phyloP scores from a whole-genome alignment of 2,797 vertebrate genomes.

The Fringilla coelebs region DNA sequence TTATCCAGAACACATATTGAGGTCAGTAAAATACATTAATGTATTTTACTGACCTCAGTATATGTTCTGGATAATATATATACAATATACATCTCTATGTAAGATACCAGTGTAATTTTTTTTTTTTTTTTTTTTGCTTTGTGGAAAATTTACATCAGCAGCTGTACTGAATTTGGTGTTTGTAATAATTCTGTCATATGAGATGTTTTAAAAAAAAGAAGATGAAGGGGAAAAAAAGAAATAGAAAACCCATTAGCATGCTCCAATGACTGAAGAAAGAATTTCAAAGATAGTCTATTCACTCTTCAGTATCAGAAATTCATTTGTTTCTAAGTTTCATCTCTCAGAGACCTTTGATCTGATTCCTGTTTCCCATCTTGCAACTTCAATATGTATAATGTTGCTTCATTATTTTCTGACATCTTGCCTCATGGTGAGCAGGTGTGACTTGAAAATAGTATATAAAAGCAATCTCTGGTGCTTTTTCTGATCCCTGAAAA shows the following conservation, averaged over 20 bases:
- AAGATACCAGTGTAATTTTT: neutral
- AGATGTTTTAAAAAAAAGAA: neutral
- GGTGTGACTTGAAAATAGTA: conserved; percentile 65
- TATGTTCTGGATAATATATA: no score
- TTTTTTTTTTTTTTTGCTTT: neutral
- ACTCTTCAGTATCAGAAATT: conserved; percentile 45
- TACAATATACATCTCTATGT: neutral
- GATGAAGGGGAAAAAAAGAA: neutral
- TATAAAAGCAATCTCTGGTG: conserved; percentile 67
- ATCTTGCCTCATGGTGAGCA: conserved; percentile 67
- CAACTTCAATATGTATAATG: conserved; percentile 59
- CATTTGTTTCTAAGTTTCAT: conserved; percentile 66
- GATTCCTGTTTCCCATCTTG: conserved; percentile 60
- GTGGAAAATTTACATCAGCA: neutral
- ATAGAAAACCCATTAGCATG: neutral
- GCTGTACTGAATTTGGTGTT: neutral
- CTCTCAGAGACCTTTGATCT: conserved; percentile 71
- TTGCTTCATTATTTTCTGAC: conserved; percentile 75
- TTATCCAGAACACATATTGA: neutral
- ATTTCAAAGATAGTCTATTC: conserved; percentile 37
- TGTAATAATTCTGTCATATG: neutral
- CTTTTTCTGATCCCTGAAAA: conserved; percentile 13
- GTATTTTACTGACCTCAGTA: no score
- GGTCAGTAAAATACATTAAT: neutral
- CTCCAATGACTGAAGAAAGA: neutral